phyloP scores from a whole-genome alignment of 2,113 vertebrate genomes.

The Protobothrops mucrosquamatus region DNA sequence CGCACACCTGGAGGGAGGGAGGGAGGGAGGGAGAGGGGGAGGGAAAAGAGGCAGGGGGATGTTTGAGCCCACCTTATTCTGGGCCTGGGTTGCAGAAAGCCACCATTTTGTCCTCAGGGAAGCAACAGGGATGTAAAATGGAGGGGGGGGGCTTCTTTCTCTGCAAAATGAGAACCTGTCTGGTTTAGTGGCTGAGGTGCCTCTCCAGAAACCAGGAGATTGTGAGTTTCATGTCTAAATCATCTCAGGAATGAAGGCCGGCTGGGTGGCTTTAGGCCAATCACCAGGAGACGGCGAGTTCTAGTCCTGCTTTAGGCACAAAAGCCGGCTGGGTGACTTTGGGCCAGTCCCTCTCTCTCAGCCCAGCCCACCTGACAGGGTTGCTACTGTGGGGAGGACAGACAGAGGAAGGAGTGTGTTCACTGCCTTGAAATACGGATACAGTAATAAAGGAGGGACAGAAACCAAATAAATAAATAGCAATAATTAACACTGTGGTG shows the following conservation, averaged over 20 bases:
- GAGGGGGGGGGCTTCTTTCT: background rate
- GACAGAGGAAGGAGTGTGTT: background rate
- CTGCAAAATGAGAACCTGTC: background rate
- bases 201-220: too few species aligned
- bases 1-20: constrained; percentile 80
- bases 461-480: background rate
- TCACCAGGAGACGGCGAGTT: too few species aligned
- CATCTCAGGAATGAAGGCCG: too few species aligned
- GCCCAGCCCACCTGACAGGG: background rate
- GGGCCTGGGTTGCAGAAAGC: background rate
- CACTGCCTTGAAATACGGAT: background rate
- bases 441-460: background rate
- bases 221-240: too few species aligned
- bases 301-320: too few species aligned
- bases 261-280: background rate
- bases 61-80: fast-evolving
- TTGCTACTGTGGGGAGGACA: background rate
- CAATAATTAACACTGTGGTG: background rate
- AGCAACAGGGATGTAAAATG: background rate
- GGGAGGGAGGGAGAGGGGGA: background rate
- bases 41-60: too few species aligned
- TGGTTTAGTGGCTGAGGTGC: too few species aligned
- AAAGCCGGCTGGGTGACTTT: too few species aligned
- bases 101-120: background rate
- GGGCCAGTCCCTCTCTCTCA: background rate